Evolutionary conservation across 1,140 invertebrate genomes (phyloP), one percentile per base, ranked within the genome.

Genomic region (Papilio xuthus): DNA sequence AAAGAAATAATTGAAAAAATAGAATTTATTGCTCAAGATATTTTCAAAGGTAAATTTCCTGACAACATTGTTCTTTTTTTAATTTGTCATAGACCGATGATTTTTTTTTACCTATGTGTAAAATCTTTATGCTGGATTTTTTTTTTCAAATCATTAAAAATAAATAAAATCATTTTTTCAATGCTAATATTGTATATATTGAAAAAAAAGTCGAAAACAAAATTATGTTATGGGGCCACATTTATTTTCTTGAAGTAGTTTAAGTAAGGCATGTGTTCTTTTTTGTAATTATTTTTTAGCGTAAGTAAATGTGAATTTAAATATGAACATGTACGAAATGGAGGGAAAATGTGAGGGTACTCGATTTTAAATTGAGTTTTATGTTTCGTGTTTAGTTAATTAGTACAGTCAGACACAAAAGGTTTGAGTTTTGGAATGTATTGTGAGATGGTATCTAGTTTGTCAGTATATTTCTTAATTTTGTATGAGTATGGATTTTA

Each of bases 261-360:
- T 76, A 20, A 67, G n/a, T 78, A 74, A 63, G 67, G 47, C 71
- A 80, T 80, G 80, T 83, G 82, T 83, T 83, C 80, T 81, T 72
- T n/a, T 70, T 72, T 69, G 79, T 80, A 73, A 50, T 74, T 77
- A 77, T 73, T 80, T 77, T 23, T 71, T 79, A 77, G 63, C 71
- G 71, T 79, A 74, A 79, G 42, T 81, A 53, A 53, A 71, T 75
- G 70, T 78, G 71, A 71, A 77, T 50, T 70, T 79, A 73, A 56
- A 56, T 71, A 44, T 23, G 44, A 67, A 7, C 4, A 53, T 74
- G 44, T 23, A 9, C 71, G 50, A 60, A 12, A 8, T 20, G n/a
- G n/a, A 23, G 9, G 60, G 60, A 32, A 28, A 37, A 28, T 28
- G 60, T 67, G 71, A 47, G 37, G 71, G 71, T 73, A 26, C 71